A percentile compares a stretch with the other conserved stretches of the same genome.
phyloP scores from a whole-genome alignment of 2,113 vertebrate genomes.

The Eulemur rufifrons region DNA sequence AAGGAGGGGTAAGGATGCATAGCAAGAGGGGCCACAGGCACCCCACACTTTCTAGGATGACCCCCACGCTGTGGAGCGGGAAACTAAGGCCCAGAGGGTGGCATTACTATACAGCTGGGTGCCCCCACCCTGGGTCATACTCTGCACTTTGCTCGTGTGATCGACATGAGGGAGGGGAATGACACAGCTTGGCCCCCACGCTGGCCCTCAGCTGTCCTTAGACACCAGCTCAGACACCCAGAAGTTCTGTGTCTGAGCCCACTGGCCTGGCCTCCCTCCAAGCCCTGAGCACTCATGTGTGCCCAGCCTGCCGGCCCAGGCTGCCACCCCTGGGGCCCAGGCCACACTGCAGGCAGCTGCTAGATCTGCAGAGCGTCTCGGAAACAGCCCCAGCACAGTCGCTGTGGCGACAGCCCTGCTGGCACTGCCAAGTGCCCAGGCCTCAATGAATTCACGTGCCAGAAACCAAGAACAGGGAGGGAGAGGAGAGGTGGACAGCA shows the following conservation, averaged over 20 bases:
- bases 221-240: background rate
- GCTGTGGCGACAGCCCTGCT: background rate
- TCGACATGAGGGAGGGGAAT: background rate
- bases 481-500: background rate
- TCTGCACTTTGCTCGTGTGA: background rate
- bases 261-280: background rate
- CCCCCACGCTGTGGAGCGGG: background rate
- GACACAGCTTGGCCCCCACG: background rate
- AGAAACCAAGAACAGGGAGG: background rate
- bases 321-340: background rate
- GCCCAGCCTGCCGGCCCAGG: background rate
- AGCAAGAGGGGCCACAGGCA: background rate
- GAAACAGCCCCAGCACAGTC: background rate
- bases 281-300: background rate
- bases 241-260: background rate
- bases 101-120: background rate
- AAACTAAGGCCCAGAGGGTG: background rate
- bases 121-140: background rate
- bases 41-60: background rate
- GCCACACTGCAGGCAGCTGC: fast-evolving
- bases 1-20: too few relatives aligned
- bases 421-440: background rate
- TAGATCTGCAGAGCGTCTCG: background rate
- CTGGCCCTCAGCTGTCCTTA: background rate
- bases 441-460: background rate